Evolutionary conservation across 2,797 vertebrate species (phyloP), one percentile per base, ranked within the genome.

Genomic region (Crocodylus rhombifer): DNA sequence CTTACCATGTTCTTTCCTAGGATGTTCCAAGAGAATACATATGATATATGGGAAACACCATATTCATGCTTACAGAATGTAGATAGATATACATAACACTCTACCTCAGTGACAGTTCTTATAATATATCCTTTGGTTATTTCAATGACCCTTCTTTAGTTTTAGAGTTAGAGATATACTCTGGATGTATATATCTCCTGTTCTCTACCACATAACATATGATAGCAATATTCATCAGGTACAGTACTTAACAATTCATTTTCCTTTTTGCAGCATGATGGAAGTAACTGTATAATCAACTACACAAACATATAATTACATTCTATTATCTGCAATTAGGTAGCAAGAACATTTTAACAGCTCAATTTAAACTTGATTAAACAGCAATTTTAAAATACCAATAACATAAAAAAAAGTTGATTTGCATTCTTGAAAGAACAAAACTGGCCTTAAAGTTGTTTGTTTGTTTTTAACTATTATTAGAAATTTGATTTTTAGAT

Each of bases 291-390:
- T 88, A 63, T 21, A 78, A 95, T 87, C 71, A 95, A 63, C 42
- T 79, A 81, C 58, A 60, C 89, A 96, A 95, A 96, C 69, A 94
- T 73, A n/a, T 5, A 94, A 96, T 95, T 87, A 90, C 9, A 2
- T 16, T 83, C 6, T 82, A 69, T 88, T 96, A 92, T 93, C 87
- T 91, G 9, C 62, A 94, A 16, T 88, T 95, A 82, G 85, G 17
- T 63, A 71, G 21, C 55, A 94, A 76, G 55, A 93, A 92, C 51
- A 77, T 92, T 94, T 21, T 88, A 82, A 67, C 20, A 79, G 75
- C 25, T 91, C 77, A 89, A 25, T 88, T 82, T 96, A 93, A 93
- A 92, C 25, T 26, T 90, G 62, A 90, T 64, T 88, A 71, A 92
- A 73, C 69, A 90, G 58, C 79, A 88, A 78, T 88, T 94, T 91